phyloP scores from a whole-genome alignment of 2,888 invertebrate genomes.

The Macrophya annulata region DNA sequence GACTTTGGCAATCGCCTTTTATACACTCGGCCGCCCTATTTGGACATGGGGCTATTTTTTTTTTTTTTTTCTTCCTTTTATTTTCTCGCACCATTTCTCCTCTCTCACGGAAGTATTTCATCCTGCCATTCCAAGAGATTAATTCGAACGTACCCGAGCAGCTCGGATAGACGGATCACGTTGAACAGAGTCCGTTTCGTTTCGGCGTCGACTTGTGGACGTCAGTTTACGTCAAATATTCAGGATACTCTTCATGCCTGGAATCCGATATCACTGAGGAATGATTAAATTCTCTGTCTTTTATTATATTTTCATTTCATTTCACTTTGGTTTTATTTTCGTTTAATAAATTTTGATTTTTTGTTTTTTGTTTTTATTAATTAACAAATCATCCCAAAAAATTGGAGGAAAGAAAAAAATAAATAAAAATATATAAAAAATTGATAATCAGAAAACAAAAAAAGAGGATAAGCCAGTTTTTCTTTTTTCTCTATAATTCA shows the following conservation, averaged over 20 bases:
- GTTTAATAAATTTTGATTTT: neutral
- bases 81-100: slow-evolving; percentile 26
- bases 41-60: slow-evolving; percentile 27
- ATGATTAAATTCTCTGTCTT: slow-evolving; percentile 35
- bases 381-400: neutral
- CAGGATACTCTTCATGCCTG: slow-evolving; percentile 46
- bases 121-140: slow-evolving; percentile 48
- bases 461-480: too few species aligned
- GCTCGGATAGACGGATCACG: slow-evolving; percentile 26
- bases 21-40: neutral
- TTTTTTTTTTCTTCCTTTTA: neutral
- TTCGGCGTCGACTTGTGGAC: neutral
- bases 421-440: neutral
- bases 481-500: too few species aligned
- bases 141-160: slow-evolving; percentile 31
- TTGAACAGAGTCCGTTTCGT: neutral
- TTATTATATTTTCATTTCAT: neutral
- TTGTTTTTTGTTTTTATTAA: neutral
- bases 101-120: slow-evolving; percentile 47
- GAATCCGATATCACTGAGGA: slow-evolving; percentile 44
- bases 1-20: slow-evolving; percentile 18
- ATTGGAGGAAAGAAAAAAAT: neutral
- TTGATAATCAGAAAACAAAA: too few species aligned
- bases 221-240: slow-evolving; percentile 51
- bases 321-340: too few species aligned